Base-by-base conservation (phyloP, 2,113 vertebrate genomes). In the Nyctereutes procyonoides region DNA sequence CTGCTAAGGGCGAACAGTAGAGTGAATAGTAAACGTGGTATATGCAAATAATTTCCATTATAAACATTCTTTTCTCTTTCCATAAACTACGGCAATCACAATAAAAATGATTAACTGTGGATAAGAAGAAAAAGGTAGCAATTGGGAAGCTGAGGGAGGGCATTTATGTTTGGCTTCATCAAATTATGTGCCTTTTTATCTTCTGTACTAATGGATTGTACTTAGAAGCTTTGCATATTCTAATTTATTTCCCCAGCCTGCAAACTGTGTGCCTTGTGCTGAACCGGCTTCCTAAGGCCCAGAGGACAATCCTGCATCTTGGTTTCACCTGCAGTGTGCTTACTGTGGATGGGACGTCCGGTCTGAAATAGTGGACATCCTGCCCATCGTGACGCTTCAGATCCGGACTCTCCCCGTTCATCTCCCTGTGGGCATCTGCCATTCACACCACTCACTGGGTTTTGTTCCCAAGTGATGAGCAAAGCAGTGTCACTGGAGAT, bases 71-170 rank as follows among this genome's bases (percentile, higher is more conserved):
- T 95, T 89, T 86, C 87, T 67, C 48, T 88, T 96, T 92, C 95
- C n/a, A 60, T 92, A 92, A 96, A 92, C 83, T 12, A 20, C 4
- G 28, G 79, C 53, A 43, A 88, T 95, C 83, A 93, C 77, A 90
- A 93, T 96, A 95, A 97, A 97, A 77, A 77, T 92, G 90, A 97
- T 94, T 35, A 48, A 93, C 48, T 16, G 14, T 7, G n/a, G 43
- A 43, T 32, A 51, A 71, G 95, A 90, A 87, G 79, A 62, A 53
- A 82, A 77, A 88, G 84, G 63, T 82, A 26, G 94, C 35, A 3
- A 10, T 11, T 12, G 80, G 90, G 80, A 58, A 77, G 69, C 80
- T 5, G n/a, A 92, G 53, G 92, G 87, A 43, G 53, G 76, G 35
- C 67, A 10, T 71, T 77, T 43, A 48, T 74, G 60, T 93, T 86